Percentiles rank a stretch among this genome's conserved stretches.
Evolutionary conservation across 2,113 vertebrate species (phyloP).

Genomic region (Myotis brandtii): DNA sequence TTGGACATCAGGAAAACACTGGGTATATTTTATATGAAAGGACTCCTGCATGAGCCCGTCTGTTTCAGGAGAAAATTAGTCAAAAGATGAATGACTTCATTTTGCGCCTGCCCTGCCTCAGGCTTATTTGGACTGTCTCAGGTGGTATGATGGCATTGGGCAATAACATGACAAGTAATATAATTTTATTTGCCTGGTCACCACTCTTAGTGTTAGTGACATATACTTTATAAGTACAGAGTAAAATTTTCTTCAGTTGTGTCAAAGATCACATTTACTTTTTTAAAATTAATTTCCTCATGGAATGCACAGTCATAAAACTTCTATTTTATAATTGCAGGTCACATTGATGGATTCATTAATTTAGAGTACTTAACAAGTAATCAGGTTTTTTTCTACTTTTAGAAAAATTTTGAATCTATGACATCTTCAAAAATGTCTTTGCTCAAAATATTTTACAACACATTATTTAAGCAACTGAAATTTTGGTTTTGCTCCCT

Average conservation of each 20-base stretch:
- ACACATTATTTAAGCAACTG: background rate
- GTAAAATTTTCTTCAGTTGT: background rate
- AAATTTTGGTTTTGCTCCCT: background rate
- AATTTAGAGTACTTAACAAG: background rate
- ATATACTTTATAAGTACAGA: background rate
- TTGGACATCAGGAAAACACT: conserved; percentile 46
- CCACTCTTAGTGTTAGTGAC: background rate
- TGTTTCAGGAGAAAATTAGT: conserved; percentile 65
- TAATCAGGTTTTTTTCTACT: background rate
- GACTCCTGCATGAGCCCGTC: background rate
- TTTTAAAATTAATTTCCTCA: background rate
- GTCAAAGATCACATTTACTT: background rate
- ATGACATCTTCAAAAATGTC: background rate
- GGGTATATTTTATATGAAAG: conserved; percentile 47
- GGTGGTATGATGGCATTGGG: conserved; percentile 35
- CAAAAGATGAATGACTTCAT: conserved; percentile 72
- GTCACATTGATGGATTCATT: background rate
- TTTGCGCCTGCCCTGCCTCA: conserved; percentile 47
- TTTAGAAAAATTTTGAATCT: background rate
- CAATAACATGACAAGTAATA: background rate
- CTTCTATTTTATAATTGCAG: background rate
- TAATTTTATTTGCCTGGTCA: background rate
- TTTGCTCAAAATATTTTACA: background rate
- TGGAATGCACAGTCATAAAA: background rate
- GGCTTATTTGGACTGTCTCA: conserved; percentile 57